phyloP scores from a whole-genome alignment of 2,888 invertebrate species.

The Diarsia brunnea region DNA sequence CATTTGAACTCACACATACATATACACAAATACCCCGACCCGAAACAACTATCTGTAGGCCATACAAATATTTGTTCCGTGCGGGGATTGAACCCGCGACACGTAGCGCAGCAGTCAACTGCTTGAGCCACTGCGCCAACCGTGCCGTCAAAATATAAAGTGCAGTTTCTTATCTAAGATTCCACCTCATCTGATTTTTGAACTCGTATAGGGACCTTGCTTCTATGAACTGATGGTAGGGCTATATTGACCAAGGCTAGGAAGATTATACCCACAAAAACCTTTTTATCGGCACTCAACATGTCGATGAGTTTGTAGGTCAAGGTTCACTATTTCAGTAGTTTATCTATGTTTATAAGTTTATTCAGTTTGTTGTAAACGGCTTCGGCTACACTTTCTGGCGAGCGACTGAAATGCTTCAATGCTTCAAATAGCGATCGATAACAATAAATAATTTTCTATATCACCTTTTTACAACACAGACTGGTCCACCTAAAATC shows the following conservation, averaged over 20 bases:
- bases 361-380: slow-evolving; percentile 5
- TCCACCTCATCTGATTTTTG: slow-evolving; percentile 21
- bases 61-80: too few relatives aligned
- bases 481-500: neutral
- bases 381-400: slow-evolving; percentile 24
- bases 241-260: slow-evolving; percentile 8
- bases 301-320: slow-evolving; percentile 21
- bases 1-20: too few relatives aligned
- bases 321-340: slow-evolving; percentile 36
- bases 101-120: too few relatives aligned
- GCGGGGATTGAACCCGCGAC: too few relatives aligned
- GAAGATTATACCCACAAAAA: slow-evolving; percentile 4
- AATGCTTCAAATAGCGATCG: slow-evolving; percentile 3
- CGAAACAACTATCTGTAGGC: too few relatives aligned
- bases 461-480: too few relatives aligned
- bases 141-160: too few relatives aligned
- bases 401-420: slow-evolving; percentile 8
- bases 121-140: too few relatives aligned
- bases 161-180: slow-evolving; percentile 38
- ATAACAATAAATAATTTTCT: neutral
- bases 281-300: slow-evolving; percentile 21
- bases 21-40: too few relatives aligned
- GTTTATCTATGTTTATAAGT: slow-evolving; percentile 19
- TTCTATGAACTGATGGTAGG: neutral
- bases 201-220: slow-evolving; percentile 23